phyloP scores from a whole-genome alignment of 2,797 vertebrate species.

The Aratinga solstitialis region DNA sequence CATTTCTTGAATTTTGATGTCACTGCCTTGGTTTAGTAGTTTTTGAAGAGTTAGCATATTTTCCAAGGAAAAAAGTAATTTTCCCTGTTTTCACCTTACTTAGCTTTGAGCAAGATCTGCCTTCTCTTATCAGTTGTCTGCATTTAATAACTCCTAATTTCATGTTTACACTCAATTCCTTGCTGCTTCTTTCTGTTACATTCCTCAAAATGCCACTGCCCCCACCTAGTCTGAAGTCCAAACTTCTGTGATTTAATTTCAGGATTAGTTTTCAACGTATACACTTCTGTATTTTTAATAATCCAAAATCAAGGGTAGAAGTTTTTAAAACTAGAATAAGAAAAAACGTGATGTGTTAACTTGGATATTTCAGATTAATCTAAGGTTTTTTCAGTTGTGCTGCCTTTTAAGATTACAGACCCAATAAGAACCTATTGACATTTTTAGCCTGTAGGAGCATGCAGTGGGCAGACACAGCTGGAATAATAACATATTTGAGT shows the following conservation, averaged over 20 bases:
- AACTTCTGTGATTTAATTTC: constrained; percentile 8
- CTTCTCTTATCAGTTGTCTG: background rate
- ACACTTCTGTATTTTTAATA: background rate
- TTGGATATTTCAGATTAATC: background rate
- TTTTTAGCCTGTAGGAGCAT: constrained; percentile 39
- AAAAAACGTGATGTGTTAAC: background rate
- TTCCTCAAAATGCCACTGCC: background rate
- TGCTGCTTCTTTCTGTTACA: background rate
- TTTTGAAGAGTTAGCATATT: background rate
- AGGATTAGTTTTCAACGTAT: background rate
- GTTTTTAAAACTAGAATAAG: background rate
- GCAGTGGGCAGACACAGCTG: constrained; percentile 1
- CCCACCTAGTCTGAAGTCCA: background rate
- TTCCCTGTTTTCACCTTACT: background rate
- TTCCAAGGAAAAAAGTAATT: background rate
- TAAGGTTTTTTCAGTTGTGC: background rate
- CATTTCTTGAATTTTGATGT: background rate
- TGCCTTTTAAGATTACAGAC: background rate
- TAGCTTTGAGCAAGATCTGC: background rate
- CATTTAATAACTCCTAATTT: background rate
- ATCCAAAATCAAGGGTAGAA: background rate
- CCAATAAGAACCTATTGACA: background rate
- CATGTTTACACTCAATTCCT: background rate
- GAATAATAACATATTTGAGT: constrained; percentile 36
- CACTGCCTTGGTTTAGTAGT: background rate